These are phyloP conservation scores for Eristalinus sepulchralis DNA, from an alignment of 2,888 invertebrate genomes.

Conservation along the genomic window DNA sequence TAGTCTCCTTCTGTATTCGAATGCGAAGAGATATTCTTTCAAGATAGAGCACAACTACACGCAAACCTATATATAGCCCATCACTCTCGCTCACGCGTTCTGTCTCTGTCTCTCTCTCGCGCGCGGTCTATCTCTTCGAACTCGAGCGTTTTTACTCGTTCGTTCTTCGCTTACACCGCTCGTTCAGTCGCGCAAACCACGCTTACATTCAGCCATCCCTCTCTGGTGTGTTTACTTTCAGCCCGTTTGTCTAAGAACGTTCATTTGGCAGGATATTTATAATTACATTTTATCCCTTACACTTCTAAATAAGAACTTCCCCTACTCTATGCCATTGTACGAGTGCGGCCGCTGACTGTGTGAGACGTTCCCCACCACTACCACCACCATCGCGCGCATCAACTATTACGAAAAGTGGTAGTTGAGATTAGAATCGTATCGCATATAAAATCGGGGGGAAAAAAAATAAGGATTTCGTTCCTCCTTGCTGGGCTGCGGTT, in stretches of 20 bases:
- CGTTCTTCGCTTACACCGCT: not conserved
- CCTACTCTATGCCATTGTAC: not conserved
- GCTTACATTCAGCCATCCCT: not conserved
- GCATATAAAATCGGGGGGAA: not conserved
- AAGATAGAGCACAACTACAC: conserved; percentile 40
- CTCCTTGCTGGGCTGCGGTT: not conserved
- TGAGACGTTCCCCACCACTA: not conserved
- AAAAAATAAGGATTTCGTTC: not conserved
- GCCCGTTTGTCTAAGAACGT: conserved; percentile 40
- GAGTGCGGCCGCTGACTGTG: not conserved
- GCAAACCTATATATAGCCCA: not conserved
- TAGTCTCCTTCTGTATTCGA: conserved; percentile 39
- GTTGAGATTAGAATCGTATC: not conserved
- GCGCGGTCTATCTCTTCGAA: not conserved
- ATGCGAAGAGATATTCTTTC: conserved; percentile 35
- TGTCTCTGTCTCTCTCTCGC: conserved; percentile 19
- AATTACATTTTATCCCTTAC: conserved; percentile 57
- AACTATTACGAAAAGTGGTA: not conserved
- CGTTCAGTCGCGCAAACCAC: not conserved
- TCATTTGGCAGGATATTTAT: conserved; percentile 63
- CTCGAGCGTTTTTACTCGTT: too few relatives aligned
- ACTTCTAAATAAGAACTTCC: conserved; percentile 29
- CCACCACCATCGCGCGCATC: not conserved
- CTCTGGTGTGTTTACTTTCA: not conserved
- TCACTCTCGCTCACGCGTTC: not conserved